Evolutionary conservation across 1,140 invertebrate genomes (phyloP), one percentile per base, ranked within the genome.

Genomic region (Lineus longissimus): DNA sequence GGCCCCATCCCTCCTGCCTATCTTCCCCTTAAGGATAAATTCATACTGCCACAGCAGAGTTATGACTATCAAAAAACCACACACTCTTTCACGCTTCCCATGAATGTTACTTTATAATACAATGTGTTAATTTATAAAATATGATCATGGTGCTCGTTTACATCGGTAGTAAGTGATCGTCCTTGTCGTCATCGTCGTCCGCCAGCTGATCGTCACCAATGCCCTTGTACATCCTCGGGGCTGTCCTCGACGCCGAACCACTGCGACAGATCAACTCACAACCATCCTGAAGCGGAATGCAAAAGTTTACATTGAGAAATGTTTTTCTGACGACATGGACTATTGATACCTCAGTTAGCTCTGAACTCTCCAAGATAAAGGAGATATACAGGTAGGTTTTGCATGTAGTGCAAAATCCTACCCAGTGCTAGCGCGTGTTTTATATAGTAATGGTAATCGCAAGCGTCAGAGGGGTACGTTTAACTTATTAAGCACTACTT

Each of bases 191-290:
- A 13, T 73, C 73, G 7, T 69, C 66, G 22, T 67, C 63, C 31
- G 63, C 33, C 47, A 83, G 61, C 68, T 80, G 76, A 57, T 83
- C 74, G 72, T 82, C 77, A 9, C 76, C 77, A 58, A 81, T 72
- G 22, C 82, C 82, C 69, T 75, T 74, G 67, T 79, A 83, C 23
- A 71, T 67, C 29, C 67, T 66, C n/a, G 73, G 61, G 36, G 68
- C 67, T 19, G 69, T 54, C 2, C 70, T 59, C 2, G 62, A 64
- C 15, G 67, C 70, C 36, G 70, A 19, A 15, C 67, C 64, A n/a
- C 65, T 74, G 11, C 82, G 75, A 62, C 82, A 84, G 22, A 82
- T 60, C 40, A 81, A 74, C 65, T 83, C 73, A 75, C 82, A 84
- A 13, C 82, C 81, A 76, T 83, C 82, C 81, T 82, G 61, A 1